Base-by-base conservation (phyloP, 1,140 invertebrate genomes). In the Eubasilissa regina region DNA sequence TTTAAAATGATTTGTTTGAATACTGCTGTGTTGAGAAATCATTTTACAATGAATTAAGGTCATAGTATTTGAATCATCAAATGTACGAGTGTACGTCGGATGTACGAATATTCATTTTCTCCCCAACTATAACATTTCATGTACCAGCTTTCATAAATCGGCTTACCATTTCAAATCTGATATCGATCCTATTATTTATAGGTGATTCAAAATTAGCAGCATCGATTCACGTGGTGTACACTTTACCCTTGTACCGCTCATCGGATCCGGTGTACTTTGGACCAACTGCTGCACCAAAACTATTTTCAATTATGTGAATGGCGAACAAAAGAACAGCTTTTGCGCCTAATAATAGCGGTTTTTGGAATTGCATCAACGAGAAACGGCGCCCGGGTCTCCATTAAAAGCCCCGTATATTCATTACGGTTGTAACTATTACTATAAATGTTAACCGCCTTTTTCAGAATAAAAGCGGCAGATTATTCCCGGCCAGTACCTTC, bases 301-400 rank as follows among this genome's bases (percentile, higher is more conserved):
- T 77, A 80, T 80, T 80, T 80, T 80, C 79, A 80, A 80, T 80
- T 80, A 80, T 45, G 74, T 47, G 58, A 72, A 80, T 80, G 66
- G 74, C 21, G 74, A 43, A 56, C 60, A 43, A 68, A 77, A 77
- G 75, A 77, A 77, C 62, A 51, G 25, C 35, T 56, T 43, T 77
- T 51, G 45, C 62, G 62, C 75, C 74, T 76, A 75, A 45, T 80
- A 77, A 70, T 51, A 66, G 68, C 17, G 70, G 78, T 75, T 75
- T 79, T 75, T 25, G 51, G 43, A 77, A 77, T 66, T 77, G 75
- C 62, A 68, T 68, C 75, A 64, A 68, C 75, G 45, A 13, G 62
- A 51, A 62, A 12, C 43, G 58, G 8, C 66, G 66, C 13, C 21
- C 62, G 12, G 75, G 13, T 44, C 21, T 19, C 48, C 48, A 15